Percentiles rank a stretch among this genome's conserved stretches.
Evolutionary conservation across 2,888 invertebrate genomes (phyloP).

Genomic region (Calameuta filiformis): DNA sequence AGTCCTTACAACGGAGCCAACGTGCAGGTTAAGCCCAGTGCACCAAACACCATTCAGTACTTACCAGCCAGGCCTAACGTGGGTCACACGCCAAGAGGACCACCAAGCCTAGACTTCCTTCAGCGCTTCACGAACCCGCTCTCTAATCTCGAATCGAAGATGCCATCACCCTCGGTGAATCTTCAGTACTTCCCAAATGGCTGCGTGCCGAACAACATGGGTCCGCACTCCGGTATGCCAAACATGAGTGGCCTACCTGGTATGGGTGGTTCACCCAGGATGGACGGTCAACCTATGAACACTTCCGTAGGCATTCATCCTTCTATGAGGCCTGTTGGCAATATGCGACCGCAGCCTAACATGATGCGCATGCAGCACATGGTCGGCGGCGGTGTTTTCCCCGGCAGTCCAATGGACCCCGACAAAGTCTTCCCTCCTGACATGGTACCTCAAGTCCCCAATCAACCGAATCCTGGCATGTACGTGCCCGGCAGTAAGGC

Average conservation of each 20-base stretch:
- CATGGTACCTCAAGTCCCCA: constrained; percentile 54
- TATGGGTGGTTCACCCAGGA: constrained; percentile 56
- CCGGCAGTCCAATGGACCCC: constrained; percentile 61
- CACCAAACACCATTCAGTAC: constrained; percentile 98
- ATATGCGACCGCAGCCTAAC: constrained; percentile 61
- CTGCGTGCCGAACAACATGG: constrained; percentile 69
- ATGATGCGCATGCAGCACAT: constrained; percentile 64
- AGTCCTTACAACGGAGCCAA: constrained; percentile 81
- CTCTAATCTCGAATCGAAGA: constrained; percentile 76
- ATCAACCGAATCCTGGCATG: constrained; percentile 70
- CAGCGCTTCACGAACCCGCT: constrained; percentile 90
- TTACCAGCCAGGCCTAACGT: constrained; percentile 94
- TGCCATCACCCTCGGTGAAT: constrained; percentile 73
- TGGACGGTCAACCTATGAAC: constrained; percentile 67
- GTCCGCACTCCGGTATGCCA: constrained; percentile 64
- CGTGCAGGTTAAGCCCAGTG: constrained; percentile 94
- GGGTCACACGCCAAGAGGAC: constrained; percentile 79
- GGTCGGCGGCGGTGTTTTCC: constrained; percentile 63
- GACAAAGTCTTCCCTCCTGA: constrained; percentile 63
- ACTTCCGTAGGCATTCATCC: constrained; percentile 59
- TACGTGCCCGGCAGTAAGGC: constrained; percentile 71
- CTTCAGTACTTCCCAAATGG: constrained; percentile 80
- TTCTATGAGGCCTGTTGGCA: constrained; percentile 65
- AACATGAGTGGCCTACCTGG: constrained; percentile 65
- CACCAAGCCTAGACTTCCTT: constrained; percentile 90